These are phyloP conservation scores for Neodiprion virginianus DNA, from an alignment of 1,140 invertebrate genomes.

Conservation along the genomic window DNA sequence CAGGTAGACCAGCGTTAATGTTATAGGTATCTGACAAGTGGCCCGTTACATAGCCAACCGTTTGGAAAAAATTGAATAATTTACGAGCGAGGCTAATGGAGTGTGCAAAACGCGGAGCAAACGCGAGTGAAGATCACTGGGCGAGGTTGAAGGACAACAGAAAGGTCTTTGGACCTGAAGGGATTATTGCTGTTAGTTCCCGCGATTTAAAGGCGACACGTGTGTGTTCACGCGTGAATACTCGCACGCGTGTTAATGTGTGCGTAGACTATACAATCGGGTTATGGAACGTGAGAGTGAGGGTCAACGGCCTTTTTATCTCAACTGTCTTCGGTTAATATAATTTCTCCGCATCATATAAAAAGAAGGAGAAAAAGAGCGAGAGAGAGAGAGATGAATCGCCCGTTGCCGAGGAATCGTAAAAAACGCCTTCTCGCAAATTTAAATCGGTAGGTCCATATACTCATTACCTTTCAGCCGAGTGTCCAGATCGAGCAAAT, in stretches of 20 bases:
- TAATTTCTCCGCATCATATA: not conserved
- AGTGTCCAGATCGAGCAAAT: too few relatives aligned
- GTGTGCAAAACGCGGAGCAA: too few relatives aligned
- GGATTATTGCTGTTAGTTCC: not conserved
- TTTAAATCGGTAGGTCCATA: too few relatives aligned
- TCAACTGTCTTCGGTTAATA: not conserved
- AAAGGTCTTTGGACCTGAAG: not conserved
- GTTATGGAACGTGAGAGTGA: slow-evolving; percentile 3
- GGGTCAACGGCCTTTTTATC: not conserved
- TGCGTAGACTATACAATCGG: not conserved
- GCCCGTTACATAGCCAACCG: not conserved
- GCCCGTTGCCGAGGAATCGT: not conserved
- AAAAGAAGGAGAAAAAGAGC: too few relatives aligned
- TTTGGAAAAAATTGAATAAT: not conserved
- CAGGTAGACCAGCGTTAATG: not conserved
- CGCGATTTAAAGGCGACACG: not conserved
- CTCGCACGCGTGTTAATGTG: too few relatives aligned
- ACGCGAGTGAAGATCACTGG: not conserved
- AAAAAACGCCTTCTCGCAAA: not conserved
- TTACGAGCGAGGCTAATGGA: too few relatives aligned
- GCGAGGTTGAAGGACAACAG: not conserved
- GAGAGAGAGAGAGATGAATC: not conserved
- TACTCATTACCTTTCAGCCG: too few relatives aligned
- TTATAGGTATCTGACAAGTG: too few relatives aligned
- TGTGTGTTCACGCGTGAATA: too few relatives aligned